Evolutionary conservation across 2,888 invertebrate genomes (phyloP).

Genomic region (Orthonychiurus folsomi): DNA sequence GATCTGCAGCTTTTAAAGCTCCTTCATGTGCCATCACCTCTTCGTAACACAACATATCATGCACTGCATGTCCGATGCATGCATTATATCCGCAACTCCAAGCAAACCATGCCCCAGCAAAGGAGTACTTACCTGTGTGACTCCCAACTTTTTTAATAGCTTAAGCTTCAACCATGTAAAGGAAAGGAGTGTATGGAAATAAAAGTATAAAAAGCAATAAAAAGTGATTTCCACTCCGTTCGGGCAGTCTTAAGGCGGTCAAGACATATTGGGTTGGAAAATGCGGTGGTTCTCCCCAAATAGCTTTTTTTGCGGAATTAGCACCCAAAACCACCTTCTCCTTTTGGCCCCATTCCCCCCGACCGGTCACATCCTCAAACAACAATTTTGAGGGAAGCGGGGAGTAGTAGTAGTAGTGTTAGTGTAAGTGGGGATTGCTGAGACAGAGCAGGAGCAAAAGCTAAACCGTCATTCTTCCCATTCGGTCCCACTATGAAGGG

Average conservation of each 20-base stretch:
- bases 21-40: no score
- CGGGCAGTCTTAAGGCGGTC: background rate
- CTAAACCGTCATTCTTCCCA: constrained; percentile 3
- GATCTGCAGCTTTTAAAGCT: no score
- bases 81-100: no score
- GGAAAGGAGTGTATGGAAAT: background rate
- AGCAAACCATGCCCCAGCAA: no score
- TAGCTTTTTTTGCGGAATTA: constrained; percentile 23
- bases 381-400: constrained; percentile 15
- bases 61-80: no score
- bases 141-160: no score
- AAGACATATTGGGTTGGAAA: constrained; percentile 17
- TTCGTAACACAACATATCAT: no score
- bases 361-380: constrained; percentile 12
- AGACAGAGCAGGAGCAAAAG: constrained; percentile 4
- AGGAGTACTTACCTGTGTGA: no score
- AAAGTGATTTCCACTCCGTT: background rate
- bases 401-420: constrained; percentile 12
- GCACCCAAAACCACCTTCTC: constrained; percentile 23
- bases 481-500: no score
- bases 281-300: constrained; percentile 12
- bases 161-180: background rate
- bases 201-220: background rate
- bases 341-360: constrained; percentile 14
- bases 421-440: background rate